Conservation (phyloP, 2,797 vertebrate species). For the Karalla daura region DNA sequence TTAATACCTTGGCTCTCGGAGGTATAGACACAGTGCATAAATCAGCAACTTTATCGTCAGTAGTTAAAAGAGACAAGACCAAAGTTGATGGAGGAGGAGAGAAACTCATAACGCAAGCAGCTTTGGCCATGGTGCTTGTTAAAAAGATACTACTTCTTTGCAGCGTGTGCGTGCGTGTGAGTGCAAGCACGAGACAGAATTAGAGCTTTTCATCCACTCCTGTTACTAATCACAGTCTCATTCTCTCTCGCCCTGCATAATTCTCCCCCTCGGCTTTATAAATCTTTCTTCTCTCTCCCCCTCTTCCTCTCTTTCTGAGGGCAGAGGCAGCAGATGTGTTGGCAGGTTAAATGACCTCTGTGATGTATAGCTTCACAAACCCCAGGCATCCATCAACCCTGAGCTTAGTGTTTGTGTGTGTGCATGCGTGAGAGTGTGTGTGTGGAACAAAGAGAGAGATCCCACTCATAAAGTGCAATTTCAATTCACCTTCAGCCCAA, state of each 20-base stretch:
- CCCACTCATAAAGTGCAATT: conserved; percentile 53
- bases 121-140: conserved; percentile 34
- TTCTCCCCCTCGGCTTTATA: conserved; percentile 65
- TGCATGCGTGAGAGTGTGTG: conserved; percentile 20
- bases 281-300: conserved; percentile 65
- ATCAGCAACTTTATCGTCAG: conserved; percentile 58
- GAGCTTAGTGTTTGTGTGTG: conserved; percentile 27
- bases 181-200: conserved; percentile 14
- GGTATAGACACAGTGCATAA: conserved; percentile 18
- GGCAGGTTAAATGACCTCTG: conserved; percentile 94
- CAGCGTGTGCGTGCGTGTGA: conserved; percentile 12
- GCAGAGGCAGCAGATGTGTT: conserved; percentile 91
- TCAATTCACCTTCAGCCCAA: conserved; percentile 60
- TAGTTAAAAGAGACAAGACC: conserved; percentile 35
- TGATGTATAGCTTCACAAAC: conserved; percentile 96
- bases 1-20: conserved; percentile 75
- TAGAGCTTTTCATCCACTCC: conserved; percentile 63
- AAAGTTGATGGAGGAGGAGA: conserved; percentile 52
- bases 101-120: conserved; percentile 58
- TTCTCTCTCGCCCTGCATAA: conserved; percentile 68
- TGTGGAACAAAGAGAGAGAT: conserved; percentile 19
- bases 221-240: conserved; percentile 72
- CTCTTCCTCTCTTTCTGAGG: conserved; percentile 69
- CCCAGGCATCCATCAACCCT: conserved; percentile 91
- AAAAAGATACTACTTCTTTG: conserved; percentile 36